Percentiles rank a stretch among this genome's conserved stretches.
Conservation (phyloP, 2,113 vertebrate genomes). For the Rousettus leschenaultii region DNA sequence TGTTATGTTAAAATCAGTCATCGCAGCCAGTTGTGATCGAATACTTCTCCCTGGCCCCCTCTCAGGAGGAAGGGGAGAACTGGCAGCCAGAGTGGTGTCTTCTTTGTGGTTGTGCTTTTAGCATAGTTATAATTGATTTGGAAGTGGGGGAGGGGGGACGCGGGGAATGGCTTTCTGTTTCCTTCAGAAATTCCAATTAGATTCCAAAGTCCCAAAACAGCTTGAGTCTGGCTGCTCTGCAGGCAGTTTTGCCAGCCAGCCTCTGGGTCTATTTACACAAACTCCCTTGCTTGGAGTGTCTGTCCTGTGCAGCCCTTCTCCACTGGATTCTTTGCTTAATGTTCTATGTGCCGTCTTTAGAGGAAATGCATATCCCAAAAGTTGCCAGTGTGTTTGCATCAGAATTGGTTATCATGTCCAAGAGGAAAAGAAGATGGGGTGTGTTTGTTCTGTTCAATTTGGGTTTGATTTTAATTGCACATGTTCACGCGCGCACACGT, state of each 20-base stretch:
- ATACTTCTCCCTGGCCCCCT: not conserved
- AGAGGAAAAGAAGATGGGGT: not conserved
- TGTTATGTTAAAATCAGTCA: not conserved
- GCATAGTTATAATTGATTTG: not conserved
- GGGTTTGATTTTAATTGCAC: not conserved
- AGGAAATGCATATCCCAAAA: not conserved
- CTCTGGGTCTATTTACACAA: not conserved
- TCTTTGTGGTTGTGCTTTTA: not conserved
- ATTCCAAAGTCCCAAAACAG: not conserved
- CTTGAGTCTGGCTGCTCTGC: not conserved
- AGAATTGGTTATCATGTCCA: not conserved
- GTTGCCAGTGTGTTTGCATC: not conserved
- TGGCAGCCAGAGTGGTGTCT: not conserved
- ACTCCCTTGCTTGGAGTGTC: not conserved
- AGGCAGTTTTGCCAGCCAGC: not conserved
- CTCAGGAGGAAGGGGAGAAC: not conserved
- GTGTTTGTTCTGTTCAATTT: not conserved
- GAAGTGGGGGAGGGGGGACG: not conserved
- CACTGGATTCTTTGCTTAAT: not conserved
- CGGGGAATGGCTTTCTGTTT: not conserved
- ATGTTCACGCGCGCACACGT: too few species aligned
- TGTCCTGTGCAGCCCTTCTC: not conserved
- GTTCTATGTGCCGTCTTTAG: not conserved
- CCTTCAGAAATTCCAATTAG: conserved; percentile 11
- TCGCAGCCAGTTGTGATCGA: not conserved